These are phyloP conservation scores for Anser cygnoides DNA, from an alignment of 2,113 vertebrate species.

Conservation along the genomic window DNA sequence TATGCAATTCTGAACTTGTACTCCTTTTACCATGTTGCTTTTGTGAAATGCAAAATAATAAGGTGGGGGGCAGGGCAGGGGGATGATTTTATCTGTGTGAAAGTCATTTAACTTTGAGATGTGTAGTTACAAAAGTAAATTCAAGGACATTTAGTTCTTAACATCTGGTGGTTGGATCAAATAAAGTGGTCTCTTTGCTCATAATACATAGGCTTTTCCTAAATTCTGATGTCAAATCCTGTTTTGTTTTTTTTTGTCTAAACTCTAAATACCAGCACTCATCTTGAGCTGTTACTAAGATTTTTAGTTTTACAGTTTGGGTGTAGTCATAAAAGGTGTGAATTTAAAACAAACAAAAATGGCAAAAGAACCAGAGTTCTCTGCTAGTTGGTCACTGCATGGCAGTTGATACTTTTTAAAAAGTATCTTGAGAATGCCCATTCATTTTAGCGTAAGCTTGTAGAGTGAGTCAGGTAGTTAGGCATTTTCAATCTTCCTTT, in stretches of 20 bases:
- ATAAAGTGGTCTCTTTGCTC: fast-evolving
- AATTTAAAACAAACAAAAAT: not conserved
- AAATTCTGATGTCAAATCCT: not conserved
- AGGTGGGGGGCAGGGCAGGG: not conserved
- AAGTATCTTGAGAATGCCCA: not conserved
- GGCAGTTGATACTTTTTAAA: not conserved
- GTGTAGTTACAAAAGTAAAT: not conserved
- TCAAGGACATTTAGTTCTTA: not conserved
- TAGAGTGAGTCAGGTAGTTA: not conserved
- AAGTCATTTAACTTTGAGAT: not conserved
- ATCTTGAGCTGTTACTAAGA: not conserved
- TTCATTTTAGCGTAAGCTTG: not conserved
- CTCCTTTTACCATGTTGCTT: not conserved
- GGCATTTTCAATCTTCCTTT: not conserved
- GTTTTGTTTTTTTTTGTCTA: not conserved
- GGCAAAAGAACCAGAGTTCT: not conserved
- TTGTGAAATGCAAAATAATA: not conserved
- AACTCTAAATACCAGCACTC: not conserved
- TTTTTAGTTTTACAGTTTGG: not conserved
- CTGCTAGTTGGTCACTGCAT: not conserved
- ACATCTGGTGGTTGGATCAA: not conserved
- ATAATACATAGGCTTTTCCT: not conserved
- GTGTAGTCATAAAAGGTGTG: not conserved
- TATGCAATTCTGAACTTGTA: not conserved
- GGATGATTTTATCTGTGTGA: not conserved